Conservation (phyloP, 2,888 invertebrate genomes). For the Ectemnius continuus region DNA sequence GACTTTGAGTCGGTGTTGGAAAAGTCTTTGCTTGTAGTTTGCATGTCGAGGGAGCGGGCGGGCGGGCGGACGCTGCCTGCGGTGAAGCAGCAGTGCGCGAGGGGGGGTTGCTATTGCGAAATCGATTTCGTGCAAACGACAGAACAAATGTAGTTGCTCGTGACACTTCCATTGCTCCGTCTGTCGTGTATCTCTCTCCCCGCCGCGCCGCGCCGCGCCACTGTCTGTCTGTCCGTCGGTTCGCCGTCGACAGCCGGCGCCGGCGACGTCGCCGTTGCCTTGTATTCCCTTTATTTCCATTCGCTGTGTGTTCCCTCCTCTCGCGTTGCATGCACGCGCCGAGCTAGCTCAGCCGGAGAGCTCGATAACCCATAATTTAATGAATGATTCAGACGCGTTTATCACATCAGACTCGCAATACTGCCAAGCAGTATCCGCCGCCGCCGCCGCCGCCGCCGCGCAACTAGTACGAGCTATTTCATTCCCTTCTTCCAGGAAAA, state of each 20-base stretch:
- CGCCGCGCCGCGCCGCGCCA: too few species aligned
- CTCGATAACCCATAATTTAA: slow-evolving; percentile 34
- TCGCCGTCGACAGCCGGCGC: slow-evolving; percentile 44
- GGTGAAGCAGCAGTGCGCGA: slow-evolving; percentile 14
- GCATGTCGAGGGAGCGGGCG: neutral
- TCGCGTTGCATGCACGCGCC: neutral
- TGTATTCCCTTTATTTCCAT: slow-evolving; percentile 17
- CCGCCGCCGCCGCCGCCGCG: too few species aligned
- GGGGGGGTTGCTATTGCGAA: slow-evolving; percentile 40
- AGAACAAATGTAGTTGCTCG: slow-evolving; percentile 61
- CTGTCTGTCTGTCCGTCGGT: slow-evolving; percentile 34
- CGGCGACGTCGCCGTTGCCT: slow-evolving; percentile 33
- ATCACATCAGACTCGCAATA: too few species aligned
- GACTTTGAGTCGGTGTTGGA: too few species aligned
- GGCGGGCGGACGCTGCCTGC: neutral
- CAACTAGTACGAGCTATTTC: too few species aligned
- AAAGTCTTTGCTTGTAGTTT: too few species aligned
- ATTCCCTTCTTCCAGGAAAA: too few species aligned
- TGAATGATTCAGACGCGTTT: slow-evolving; percentile 7
- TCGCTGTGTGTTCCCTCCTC: slow-evolving; percentile 3
- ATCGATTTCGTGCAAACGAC: slow-evolving; percentile 62
- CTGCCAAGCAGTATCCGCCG: too few species aligned
- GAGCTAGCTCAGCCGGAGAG: neutral
- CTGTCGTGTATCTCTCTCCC: slow-evolving; percentile 41
- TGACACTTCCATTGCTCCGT: slow-evolving; percentile 68